Percentiles rank a stretch among this genome's conserved stretches.
Evolutionary conservation across 2,113 vertebrate species (phyloP).

Genomic region (Vulpes lagopus): DNA sequence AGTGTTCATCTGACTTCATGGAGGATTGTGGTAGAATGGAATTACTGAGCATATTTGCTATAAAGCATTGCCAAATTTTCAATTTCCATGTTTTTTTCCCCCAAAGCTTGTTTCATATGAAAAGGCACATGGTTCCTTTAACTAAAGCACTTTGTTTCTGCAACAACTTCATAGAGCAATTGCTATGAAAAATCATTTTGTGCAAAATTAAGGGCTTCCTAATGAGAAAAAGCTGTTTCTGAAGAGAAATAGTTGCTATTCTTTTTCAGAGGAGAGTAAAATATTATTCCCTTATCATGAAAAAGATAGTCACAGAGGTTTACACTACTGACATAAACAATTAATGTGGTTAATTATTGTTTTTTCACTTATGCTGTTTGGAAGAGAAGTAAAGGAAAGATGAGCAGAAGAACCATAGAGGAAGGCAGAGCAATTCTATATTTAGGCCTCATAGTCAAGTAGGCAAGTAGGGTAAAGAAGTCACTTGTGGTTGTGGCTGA

Average conservation of each 20-base stretch:
- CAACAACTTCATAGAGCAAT: background rate
- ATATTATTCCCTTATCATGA: slow-evolving; percentile 24
- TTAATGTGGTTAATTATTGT: slow-evolving; percentile 32
- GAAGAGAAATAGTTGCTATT: background rate
- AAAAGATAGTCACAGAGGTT: slow-evolving; percentile 48
- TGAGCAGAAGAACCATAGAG: background rate
- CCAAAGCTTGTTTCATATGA: background rate
- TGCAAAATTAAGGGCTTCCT: slow-evolving; percentile 30
- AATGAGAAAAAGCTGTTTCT: slow-evolving; percentile 54
- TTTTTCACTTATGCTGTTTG: slow-evolving; percentile 12
- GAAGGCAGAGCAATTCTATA: background rate
- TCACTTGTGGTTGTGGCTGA: background rate
- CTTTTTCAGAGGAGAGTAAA: slow-evolving; percentile 41
- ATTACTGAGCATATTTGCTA: background rate
- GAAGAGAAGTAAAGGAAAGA: background rate
- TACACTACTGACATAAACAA: background rate
- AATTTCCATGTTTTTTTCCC: background rate
- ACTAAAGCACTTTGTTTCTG: background rate
- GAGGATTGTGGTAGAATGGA: background rate
- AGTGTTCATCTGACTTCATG: background rate
- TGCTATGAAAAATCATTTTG: slow-evolving; percentile 42
- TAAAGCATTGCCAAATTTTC: background rate
- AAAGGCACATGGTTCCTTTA: background rate
- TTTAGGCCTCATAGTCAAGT: slow-evolving; percentile 42
- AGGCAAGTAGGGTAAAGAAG: background rate